Conservation (phyloP, 2,797 vertebrate genomes). For the Acanthis flammea region DNA sequence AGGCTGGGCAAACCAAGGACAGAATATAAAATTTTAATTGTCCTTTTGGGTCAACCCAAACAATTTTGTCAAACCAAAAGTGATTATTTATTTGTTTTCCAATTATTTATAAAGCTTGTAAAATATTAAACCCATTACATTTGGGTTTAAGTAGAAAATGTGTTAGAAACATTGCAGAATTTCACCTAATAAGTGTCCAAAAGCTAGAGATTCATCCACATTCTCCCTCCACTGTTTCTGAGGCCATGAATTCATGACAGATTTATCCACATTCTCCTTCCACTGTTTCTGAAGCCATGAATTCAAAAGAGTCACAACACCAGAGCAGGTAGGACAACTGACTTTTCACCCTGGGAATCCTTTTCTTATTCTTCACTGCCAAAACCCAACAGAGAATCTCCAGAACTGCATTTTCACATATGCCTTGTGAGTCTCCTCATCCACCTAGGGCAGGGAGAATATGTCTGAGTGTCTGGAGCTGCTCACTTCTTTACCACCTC, state of each 20-base stretch:
- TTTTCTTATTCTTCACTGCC: neutral
- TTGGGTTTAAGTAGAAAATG: neutral
- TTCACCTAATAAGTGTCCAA: neutral
- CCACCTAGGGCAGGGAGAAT: neutral
- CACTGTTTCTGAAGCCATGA: neutral
- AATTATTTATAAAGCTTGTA: neutral
- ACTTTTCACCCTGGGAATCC: neutral
- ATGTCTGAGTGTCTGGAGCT: neutral
- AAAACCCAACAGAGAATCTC: neutral
- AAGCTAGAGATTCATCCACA: neutral
- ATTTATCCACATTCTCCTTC: neutral
- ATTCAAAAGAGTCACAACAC: neutral
- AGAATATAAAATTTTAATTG: neutral
- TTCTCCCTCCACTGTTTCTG: neutral
- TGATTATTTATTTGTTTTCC: neutral
- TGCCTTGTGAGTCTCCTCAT: neutral
- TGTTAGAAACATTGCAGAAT: neutral
- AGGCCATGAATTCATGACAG: neutral
- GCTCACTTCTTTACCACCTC: neutral
- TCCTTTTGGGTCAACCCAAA: neutral
- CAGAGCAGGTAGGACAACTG: neutral
- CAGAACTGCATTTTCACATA: neutral
- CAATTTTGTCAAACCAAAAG: neutral
- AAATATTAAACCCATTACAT: neutral
- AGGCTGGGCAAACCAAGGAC: neutral